Base-by-base conservation (phyloP, 2,113 vertebrate species). In the Fulica atra region DNA sequence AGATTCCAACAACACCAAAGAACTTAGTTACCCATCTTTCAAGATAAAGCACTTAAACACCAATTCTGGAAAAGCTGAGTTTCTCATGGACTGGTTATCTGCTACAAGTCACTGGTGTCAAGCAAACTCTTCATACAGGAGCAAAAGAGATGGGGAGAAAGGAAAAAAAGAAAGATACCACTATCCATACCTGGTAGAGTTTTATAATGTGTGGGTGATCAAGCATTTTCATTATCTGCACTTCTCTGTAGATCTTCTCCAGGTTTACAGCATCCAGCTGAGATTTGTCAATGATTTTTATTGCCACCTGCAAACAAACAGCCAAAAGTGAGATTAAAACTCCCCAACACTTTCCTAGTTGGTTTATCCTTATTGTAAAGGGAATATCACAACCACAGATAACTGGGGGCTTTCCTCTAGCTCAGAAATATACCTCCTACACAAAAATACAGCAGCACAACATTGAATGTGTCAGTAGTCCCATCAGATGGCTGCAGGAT, bases 281-380 rank as follows among this genome's bases (percentile, higher is more conserved):
- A 90, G 99, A 99, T 97, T 99, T 99, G 97, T 99, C 99, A 31
- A 99, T 99, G 96, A 99, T 99, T 98, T 99, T 99, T 98, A 99
- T 99, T 82, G 99, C 99, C 97, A 99, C 99, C 99, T 99, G 98
- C 73, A 97, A 84, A 91, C 48, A 40, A 97, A 95, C 10, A 86
- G 70, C 94, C 86, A 17, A 95, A 96, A 96, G 40, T 1, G 25
- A 92, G 42, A 21, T 38, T 48, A 59, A 33, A 48, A 85, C 51
- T 74, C 33, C 51, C 86, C 74, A 77, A 16, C 1, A 8, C 76
- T 66, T 42, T 72, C 74, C 48, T 79, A 11, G 2, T 20, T 44
- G 29, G 8, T 16, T 77, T 7, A 26, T 20, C 50, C 50, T 76
- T 48, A 2, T 81, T 76, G 64, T 19, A 18, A 78, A 76, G 51